Base-by-base conservation (phyloP, 2,888 invertebrate genomes). In the Phaedon cochleariae region DNA sequence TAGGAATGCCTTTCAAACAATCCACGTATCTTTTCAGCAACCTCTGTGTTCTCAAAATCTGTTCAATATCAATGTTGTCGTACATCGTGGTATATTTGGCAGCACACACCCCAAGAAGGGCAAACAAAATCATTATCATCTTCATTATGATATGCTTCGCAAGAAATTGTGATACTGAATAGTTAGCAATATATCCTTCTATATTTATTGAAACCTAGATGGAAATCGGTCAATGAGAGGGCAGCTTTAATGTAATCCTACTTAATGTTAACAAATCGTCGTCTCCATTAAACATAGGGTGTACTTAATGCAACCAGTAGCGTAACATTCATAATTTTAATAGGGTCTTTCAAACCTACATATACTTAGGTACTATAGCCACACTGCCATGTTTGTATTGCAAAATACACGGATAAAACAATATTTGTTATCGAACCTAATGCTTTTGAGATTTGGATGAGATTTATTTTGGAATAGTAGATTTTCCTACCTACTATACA, bases 1-100 rank as follows among this genome's bases (percentile, higher is more conserved):
- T 89, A 66, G 82, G 85, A 18, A 48, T 34, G 0, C 87, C 88
- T 74, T 91, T 79, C 22, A 92, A 75, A 75, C 93, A 81, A 31
- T 77, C 71, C 45, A 78, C 64, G 62, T 80, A 81, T 66, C 76
- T 79, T 48, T 74, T 74, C 7, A 92, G 81, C 15, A 93, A 83
- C 22, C 92, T 86, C 12, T 89, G 87, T 80, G 89, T 92, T 4
- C 75, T 79, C 17, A 92, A 80, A 68, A 92, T 88, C 77, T 90
- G 89, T 52, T 92, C 87, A 60, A 93, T 58, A 79, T 93, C 85
- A 59, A 92, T 83, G 77, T 90, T 89, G 31, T 68, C 68, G 51
- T 67, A 70, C 22, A 59, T 70, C 10, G 54, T 55, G 0, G 64
- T 59, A 37, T 70, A 69, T 9, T 53, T 51, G 5, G 61, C 61